Evolutionary conservation across 2,888 invertebrate genomes (phyloP), one percentile per base, ranked within the genome.

Genomic region (Phytoseiulus persimilis): DNA sequence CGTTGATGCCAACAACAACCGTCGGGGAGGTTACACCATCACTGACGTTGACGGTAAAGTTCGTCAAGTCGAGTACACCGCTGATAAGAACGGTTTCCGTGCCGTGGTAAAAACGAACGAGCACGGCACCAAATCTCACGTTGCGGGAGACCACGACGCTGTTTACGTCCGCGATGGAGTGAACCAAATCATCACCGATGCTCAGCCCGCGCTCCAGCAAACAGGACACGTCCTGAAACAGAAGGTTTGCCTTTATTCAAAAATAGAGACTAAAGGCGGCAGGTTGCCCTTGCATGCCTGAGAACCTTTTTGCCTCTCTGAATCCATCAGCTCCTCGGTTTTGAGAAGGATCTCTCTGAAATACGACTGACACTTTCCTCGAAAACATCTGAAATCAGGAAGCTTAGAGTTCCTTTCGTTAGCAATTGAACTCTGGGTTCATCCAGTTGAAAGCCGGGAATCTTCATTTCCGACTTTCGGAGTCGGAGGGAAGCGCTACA

Each of bases 1-100:
- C n/a, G 87, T 87, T 18, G 87, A 87, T 33, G 87, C 87, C 6
- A 33, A 87, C 32, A 87, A 87, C 87, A 87, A 87, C 33, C 87
- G 87, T 14, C 31, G 87, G 14, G 87, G 87, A 1, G 87, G 87
- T 9, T 87, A 87, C 32, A 87, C 87, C 28, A 87, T 87, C 87
- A 87, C 87, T 32, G 87, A 87, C 45, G 33, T 87, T 6, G 87
- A 87, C 31, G 87, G 87, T 6, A 87, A 87, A 45, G 87, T 87
- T 31, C 87, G 87, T 1, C 87, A 87, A n/a, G 87, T 87, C 87
- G 87, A 87, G 39, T 87, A 87, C 87, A 87, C 87, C 28, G 87
- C 87, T 32, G 87, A 33, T 31, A 87, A 87, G 33, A 87, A 87
- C 23, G 87, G 87, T 14, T 87, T 87, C 45, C 87, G 87, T 32